These are phyloP conservation scores for Oreochromis mossambicus DNA, from an alignment of 2,797 vertebrate genomes.

Conservation along the genomic window DNA sequence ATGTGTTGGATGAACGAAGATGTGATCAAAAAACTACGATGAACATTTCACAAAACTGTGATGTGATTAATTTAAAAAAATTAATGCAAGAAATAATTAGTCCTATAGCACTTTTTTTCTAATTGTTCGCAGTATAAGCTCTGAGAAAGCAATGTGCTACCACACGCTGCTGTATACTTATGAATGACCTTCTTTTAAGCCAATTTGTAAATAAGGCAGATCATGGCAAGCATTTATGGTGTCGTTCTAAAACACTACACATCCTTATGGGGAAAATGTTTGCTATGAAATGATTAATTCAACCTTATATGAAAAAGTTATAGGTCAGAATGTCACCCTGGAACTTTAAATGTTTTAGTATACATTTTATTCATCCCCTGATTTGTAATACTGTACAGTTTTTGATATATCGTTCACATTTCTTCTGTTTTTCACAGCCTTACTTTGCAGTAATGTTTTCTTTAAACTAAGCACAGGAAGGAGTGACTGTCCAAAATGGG, in stretches of 20 bases:
- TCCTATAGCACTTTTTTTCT: slow-evolving; percentile 50
- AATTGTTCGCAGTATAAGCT: slow-evolving; percentile 52
- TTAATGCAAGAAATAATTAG: not conserved
- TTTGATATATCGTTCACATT: not conserved
- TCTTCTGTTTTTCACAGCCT: not conserved
- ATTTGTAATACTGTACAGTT: not conserved
- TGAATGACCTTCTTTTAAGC: not conserved
- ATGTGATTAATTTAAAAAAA: not conserved
- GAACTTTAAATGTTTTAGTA: not conserved
- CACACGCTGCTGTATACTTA: slow-evolving; percentile 2
- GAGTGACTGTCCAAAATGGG: not conserved
- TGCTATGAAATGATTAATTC: slow-evolving; percentile 21
- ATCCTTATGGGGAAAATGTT: slow-evolving; percentile 19
- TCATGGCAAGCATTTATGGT: slow-evolving; percentile 38
- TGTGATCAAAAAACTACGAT: not conserved
- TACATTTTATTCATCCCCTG: not conserved
- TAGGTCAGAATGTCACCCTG: not conserved
- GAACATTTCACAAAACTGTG: not conserved
- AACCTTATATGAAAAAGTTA: not conserved
- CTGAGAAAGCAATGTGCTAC: not conserved
- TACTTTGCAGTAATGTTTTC: not conserved
- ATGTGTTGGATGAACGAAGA: not conserved
- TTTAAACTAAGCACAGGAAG: slow-evolving; percentile 15
- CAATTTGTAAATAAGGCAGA: slow-evolving; percentile 1
- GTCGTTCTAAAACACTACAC: slow-evolving; percentile 59